phyloP scores from a whole-genome alignment of 2,113 vertebrate genomes.

The Seriola dumerili region DNA sequence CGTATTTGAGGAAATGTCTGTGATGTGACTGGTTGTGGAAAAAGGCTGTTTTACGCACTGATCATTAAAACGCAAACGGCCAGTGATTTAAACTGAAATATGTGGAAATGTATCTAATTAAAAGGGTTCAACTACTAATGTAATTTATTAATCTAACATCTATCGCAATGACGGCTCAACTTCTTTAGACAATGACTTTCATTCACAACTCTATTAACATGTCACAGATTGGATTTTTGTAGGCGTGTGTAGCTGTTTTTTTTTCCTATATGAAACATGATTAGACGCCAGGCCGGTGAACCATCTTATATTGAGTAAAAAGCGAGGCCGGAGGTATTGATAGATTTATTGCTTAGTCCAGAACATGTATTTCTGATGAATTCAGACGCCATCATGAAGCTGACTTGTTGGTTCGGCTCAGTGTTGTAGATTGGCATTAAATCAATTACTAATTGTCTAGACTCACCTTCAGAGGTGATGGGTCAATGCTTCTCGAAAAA shows the following conservation, averaged over 20 bases:
- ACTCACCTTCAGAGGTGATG: slow-evolving; percentile 53
- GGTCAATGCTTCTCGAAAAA: slow-evolving; percentile 41
- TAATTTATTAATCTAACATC: slow-evolving; percentile 35
- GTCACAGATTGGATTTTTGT: slow-evolving; percentile 55
- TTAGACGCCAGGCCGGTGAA: slow-evolving; percentile 49
- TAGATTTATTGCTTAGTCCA: slow-evolving; percentile 33
- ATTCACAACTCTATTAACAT: slow-evolving; percentile 68
- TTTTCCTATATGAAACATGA: slow-evolving; percentile 39
- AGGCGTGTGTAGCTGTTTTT: slow-evolving; percentile 64
- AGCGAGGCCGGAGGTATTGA: slow-evolving; percentile 49
- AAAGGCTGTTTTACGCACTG: slow-evolving; percentile 36
- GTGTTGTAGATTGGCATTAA: slow-evolving; percentile 51
- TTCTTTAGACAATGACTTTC: slow-evolving; percentile 67
- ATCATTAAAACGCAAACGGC: slow-evolving; percentile 27
- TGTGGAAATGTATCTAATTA: slow-evolving; percentile 16
- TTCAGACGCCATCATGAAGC: slow-evolving; percentile 21
- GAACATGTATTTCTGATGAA: slow-evolving; percentile 43
- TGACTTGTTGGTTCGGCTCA: slow-evolving; percentile 15
- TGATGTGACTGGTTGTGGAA: slow-evolving; percentile 13
- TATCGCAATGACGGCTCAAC: slow-evolving; percentile 40
- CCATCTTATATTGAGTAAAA: slow-evolving; percentile 35
- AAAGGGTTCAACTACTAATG: slow-evolving; percentile 31
- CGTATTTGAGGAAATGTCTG: slow-evolving; percentile 40
- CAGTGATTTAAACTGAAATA: slow-evolving; percentile 28
- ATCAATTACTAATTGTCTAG: slow-evolving; percentile 52